Percentiles rank a stretch among this genome's conserved stretches.
These are phyloP conservation scores for Epirrhoe tristata DNA, from an alignment of 2,888 invertebrate genomes.

Conservation along the genomic window DNA sequence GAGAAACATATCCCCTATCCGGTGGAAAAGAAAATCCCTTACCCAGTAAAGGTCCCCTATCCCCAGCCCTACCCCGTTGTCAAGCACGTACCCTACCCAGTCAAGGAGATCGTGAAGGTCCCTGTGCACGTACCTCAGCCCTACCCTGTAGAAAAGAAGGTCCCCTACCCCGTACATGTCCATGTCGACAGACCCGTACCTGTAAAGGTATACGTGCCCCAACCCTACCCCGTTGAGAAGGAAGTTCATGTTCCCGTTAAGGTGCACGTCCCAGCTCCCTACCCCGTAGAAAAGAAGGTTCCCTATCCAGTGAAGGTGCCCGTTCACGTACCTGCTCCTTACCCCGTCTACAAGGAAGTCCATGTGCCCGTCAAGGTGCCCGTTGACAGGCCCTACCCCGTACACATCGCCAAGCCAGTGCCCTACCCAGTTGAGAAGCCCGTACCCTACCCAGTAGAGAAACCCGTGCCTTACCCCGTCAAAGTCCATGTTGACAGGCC, in stretches of 20 bases:
- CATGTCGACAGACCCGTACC: conserved; percentile 82
- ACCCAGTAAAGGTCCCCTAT: conserved; percentile 87
- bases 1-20: conserved; percentile 89
- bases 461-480: conserved; percentile 86
- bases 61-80: conserved; percentile 89
- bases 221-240: conserved; percentile 86
- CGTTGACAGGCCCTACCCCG: conserved; percentile 88
- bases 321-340: conserved; percentile 86
- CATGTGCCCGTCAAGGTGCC: conserved; percentile 87
- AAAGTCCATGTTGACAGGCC: conserved; percentile 87
- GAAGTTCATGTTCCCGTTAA: conserved; percentile 88
- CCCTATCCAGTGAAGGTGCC: conserved; percentile 88
- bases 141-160: conserved; percentile 88
- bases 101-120: conserved; percentile 86
- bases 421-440: conserved; percentile 87
- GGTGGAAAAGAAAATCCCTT: conserved; percentile 87
- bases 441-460: conserved; percentile 74
- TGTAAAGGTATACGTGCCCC: conserved; percentile 84
- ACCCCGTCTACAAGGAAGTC: conserved; percentile 86
- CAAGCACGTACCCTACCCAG: conserved; percentile 88
- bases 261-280: conserved; percentile 88
- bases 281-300: conserved; percentile 88
- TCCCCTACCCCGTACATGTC: conserved; percentile 84
- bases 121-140: conserved; percentile 88
- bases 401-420: conserved; percentile 86